Conservation (phyloP, 2,113 vertebrate genomes). For the Sciurus niger region DNA sequence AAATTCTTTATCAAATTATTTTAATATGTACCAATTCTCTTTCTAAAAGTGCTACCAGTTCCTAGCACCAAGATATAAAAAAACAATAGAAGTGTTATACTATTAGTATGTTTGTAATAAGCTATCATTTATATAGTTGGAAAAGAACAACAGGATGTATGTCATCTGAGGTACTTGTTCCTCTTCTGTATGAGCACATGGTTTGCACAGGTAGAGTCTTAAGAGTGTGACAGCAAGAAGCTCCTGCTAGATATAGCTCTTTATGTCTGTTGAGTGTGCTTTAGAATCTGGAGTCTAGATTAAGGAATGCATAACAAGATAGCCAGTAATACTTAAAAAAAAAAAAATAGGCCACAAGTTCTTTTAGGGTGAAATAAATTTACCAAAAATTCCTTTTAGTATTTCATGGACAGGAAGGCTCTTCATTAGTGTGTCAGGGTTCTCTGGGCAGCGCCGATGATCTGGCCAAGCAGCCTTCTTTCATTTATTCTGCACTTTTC, state of each 20-base stretch:
- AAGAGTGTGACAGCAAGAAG: background rate
- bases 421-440: background rate
- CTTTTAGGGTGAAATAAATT: conserved; percentile 38
- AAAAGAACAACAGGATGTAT: background rate
- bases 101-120: background rate
- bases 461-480: background rate
- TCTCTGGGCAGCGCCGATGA: background rate
- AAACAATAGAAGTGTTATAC: background rate
- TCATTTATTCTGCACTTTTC: rapidly evolving
- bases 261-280: background rate
- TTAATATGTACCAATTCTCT: background rate
- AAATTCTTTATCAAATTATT: background rate
- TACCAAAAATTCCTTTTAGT: background rate
- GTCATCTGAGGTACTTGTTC: background rate
- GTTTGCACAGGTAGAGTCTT: background rate
- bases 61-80: background rate
- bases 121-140: background rate
- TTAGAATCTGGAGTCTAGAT: conserved; percentile 15
- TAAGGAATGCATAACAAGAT: background rate
- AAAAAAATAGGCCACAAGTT: background rate
- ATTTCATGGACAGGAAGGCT: background rate
- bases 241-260: background rate
- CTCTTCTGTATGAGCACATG: background rate
- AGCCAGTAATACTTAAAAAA: no score
- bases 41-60: background rate